These are phyloP conservation scores for Tachystola acroxantha DNA, from an alignment of 2,888 invertebrate species.

Conservation along the genomic window DNA sequence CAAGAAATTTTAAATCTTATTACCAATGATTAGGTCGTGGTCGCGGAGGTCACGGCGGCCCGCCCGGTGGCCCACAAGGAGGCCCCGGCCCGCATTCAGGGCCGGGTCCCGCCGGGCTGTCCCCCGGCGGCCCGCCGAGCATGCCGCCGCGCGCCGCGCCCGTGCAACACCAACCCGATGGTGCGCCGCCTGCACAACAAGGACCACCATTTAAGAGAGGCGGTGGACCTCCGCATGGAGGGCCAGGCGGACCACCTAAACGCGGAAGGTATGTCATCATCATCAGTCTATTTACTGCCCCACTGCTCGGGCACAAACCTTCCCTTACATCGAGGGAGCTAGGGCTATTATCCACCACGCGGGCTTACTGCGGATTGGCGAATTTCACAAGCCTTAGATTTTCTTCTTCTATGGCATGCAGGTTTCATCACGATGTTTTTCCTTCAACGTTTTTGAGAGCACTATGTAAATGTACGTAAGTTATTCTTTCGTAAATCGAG, in stretches of 20 bases:
- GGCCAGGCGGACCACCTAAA: conserved; percentile 60
- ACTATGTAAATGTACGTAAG: too few species aligned
- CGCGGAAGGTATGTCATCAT: conserved; percentile 58
- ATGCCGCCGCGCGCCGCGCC: conserved; percentile 23
- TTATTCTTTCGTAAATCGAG: too few species aligned
- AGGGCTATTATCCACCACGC: too few species aligned
- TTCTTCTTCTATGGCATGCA: too few species aligned
- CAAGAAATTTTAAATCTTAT: not conserved
- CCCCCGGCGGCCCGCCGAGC: conserved; percentile 16
- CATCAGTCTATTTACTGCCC: too few species aligned
- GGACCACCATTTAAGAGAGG: conserved; percentile 52
- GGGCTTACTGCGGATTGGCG: too few species aligned
- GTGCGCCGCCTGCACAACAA: conserved; percentile 17
- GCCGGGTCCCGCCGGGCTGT: conserved; percentile 11
- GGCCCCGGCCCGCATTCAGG: conserved; percentile 18
- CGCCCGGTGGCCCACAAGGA: conserved; percentile 22
- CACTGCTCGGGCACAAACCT: too few species aligned
- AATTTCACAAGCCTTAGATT: too few species aligned
- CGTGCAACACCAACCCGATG: conserved; percentile 29
- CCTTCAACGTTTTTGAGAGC: too few species aligned
- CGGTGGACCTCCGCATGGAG: conserved; percentile 52
- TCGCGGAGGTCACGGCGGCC: conserved; percentile 49
- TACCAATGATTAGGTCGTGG: conserved; percentile 26
- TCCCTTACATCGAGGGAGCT: too few species aligned
- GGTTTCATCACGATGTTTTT: too few species aligned